Base-by-base conservation (phyloP, 1,140 invertebrate genomes). In the Brachionus sp. region DNA sequence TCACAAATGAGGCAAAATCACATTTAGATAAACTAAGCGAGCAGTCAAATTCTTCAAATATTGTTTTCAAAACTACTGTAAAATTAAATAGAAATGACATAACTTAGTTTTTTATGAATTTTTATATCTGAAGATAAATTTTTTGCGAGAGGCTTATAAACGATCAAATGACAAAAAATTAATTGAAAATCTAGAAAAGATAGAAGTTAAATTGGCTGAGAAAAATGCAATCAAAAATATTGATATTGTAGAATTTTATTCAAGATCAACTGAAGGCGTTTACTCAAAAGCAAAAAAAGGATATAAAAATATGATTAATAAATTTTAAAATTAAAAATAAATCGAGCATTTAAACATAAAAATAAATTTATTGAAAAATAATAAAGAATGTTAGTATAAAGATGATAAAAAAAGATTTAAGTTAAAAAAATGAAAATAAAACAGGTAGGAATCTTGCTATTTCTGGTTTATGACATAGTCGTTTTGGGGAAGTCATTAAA, bases 201-300 rank as follows among this genome's bases (percentile, higher is more conserved):
- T 70, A 5, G 35, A 70, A 39, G 37, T 37, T 12, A n/a, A 37
- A n/a, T n/a, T 70, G n/a, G 19, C n/a, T 9, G 13, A 70, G 12
- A 16, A 37, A 70, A 70, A 37, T 35, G 35, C 3, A n/a, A 29
- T 70, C 9, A 70, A 70, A 12, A 35, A 70, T n/a, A 5, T 12
- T 12, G 66, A 70, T 16, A 70, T 70, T 37, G 3, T 70, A 1
- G 66, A 37, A 3, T 70, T 2, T 37, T 70, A 70, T 37, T 70
- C 66, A 37, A 35, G 35, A 70, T 70, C 66, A 70, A 37, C 66
- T 37, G 66, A 70, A 37, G 66, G 66, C 12, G 66, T 39, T 37
- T 37, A 5, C 37, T 10, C 33, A 16, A 70, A 39, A 70, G 37
- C 29, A 12, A n/a, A 6, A 12, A 70, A 70, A 70, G 35, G 37